Evolutionary conservation across 2,113 vertebrate species (phyloP), one percentile per base, ranked within the genome.

Genomic region (Heterochromis multidens): DNA sequence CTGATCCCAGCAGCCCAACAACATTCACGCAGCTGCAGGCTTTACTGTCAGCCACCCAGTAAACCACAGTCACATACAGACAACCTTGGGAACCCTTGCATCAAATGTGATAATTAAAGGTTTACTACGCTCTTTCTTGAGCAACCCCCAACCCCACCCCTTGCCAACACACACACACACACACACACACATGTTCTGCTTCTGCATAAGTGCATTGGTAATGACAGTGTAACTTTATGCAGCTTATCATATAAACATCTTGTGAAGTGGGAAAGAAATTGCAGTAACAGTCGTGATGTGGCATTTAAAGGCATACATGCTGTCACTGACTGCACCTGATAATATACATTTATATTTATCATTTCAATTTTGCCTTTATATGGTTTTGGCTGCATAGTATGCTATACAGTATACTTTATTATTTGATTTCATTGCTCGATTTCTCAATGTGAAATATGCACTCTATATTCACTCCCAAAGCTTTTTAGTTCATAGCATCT

Each of bases 61-160:
- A 91, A 88, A 90, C 79, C 88, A 83, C 84, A 84, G 31, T 77
- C 80, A 43, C 87, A 61, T 37, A 70, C 85, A 29, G 63, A 72
- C 85, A 90, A 84, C 87, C 92, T 84, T 82, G 89, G 81, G 89
- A 92, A 88, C 85, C 23, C 49, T 79, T 87, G 62, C 91, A 76
- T 84, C 25, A 87, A 83, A 91, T 91, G 67, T 82, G 81, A 93
- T 94, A 93, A 95, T 95, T 95, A 93, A 91, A 91, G 87, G 88
- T 89, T 93, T 84, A 56, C 62, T 86, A 37, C 27, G 37, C 82
- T 84, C 84, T 79, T 61, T 79, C 76, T 62, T 80, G 40, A 43
- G 59, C 65, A 27, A 14, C 58, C 56, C 70, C 52, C 29, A 35
- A 37, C 61, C 57, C 60, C 56, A 52, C 46, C 63, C 14, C 70